Percentiles rank a stretch among this genome's conserved stretches.
These are phyloP conservation scores for Acipenser oxyrinchus DNA, from an alignment of 2,797 vertebrate genomes.

Conservation along the genomic window DNA sequence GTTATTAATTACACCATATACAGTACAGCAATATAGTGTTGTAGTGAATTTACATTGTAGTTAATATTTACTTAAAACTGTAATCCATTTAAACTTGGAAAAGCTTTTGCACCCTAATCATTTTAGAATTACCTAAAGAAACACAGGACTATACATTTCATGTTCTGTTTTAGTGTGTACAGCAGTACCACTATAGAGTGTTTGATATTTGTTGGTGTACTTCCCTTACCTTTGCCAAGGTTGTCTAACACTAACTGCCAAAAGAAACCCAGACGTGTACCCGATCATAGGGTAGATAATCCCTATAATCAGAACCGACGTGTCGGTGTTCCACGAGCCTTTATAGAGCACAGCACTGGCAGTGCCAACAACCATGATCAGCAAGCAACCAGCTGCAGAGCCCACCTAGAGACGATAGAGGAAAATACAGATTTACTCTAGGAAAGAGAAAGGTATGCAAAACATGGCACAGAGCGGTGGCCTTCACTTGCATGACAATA, in stretches of 20 bases:
- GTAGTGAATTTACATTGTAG: background rate
- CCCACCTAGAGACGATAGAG: constrained; percentile 37
- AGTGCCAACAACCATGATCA: constrained; percentile 37
- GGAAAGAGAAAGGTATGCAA: no score
- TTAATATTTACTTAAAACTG: background rate
- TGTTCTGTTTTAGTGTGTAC: no score
- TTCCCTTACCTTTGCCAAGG: constrained; percentile 49
- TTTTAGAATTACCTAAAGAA: no score
- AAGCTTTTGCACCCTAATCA: no score
- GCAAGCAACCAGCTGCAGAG: constrained; percentile 32
- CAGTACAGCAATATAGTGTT: no score
- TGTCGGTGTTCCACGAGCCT: constrained; percentile 40
- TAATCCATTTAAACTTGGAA: background rate
- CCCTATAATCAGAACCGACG: constrained; percentile 37
- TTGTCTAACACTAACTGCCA: constrained; percentile 40
- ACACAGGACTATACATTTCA: no score
- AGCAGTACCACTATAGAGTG: background rate
- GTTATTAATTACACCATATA: no score
- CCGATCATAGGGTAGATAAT: constrained; percentile 50
- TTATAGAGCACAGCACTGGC: constrained; percentile 33
- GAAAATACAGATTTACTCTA: constrained; percentile 2
- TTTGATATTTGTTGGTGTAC: background rate
- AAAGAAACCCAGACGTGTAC: constrained; percentile 38
- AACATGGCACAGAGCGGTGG: no score
- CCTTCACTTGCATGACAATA: no score